Evolutionary conservation across 2,797 vertebrate species (phyloP).

Genomic region (Dicrostonyx torquatus): DNA sequence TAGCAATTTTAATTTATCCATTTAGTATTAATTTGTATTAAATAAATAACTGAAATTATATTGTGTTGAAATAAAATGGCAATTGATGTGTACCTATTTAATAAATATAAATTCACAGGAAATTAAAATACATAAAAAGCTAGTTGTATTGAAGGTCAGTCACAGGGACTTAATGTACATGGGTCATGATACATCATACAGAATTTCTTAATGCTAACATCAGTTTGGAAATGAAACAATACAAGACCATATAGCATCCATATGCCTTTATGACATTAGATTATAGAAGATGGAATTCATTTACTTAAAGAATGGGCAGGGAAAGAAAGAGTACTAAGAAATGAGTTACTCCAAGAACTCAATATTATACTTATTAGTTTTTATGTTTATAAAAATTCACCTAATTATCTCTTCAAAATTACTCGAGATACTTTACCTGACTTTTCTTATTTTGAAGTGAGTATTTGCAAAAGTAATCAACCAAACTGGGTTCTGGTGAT

Average conservation of each 20-base stretch:
- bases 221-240: conserved; percentile 7
- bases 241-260: not conserved
- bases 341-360: conserved; percentile 11
- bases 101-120: conserved; percentile 64
- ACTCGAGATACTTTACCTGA: conserved; percentile 31
- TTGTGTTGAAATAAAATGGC: conserved; percentile 46
- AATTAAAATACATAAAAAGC: conserved; percentile 56
- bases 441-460: not conserved
- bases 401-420: not conserved
- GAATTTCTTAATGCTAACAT: conserved; percentile 2
- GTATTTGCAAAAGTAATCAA: conserved; percentile 16
- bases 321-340: conserved; percentile 14
- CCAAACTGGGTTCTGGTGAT: not conserved
- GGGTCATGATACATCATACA: conserved; percentile 64
- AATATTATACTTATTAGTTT: conserved; percentile 39
- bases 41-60: conserved; percentile 74
- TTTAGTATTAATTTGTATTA: conserved; percentile 46
- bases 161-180: conserved; percentile 52
- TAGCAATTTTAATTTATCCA: conserved; percentile 9
- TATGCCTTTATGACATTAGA: conserved; percentile 27
- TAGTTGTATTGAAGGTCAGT: conserved; percentile 64
- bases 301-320: not conserved
- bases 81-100: conserved; percentile 59
- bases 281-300: conserved; percentile 9
- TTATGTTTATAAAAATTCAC: conserved; percentile 3